Base-by-base conservation (phyloP, 2,797 vertebrate genomes). In the Enteromius viviparus region DNA sequence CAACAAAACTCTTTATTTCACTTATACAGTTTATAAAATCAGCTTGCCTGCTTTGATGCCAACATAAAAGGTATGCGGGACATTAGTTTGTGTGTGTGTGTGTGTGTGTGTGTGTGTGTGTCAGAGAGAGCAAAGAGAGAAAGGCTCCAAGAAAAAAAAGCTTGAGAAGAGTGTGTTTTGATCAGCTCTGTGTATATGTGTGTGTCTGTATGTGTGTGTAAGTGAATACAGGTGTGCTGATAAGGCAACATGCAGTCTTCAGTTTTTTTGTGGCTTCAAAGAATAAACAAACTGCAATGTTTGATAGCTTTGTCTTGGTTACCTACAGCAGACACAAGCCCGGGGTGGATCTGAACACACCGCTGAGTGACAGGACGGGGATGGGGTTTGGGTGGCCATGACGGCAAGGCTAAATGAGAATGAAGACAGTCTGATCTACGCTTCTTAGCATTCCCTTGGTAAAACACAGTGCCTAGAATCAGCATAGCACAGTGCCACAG, bases 161-260 rank as follows among this genome's bases (percentile, higher is more conserved):
- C 72, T 29, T 49, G 58, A 51, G 37, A 65, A 51, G 66, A 79
- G 65, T 58, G n/a, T 60, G 55, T 79, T 79, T 40, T 42, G 9
- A 79, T 79, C 77, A 53, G 10, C 11, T 78, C 15, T 42, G n/a
- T 47, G n/a, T 71, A 45, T 21, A 51, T 65, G 75, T 55, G 37
- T 78, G 78, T 82, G 81, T 45, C 42, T 81, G 82, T 65, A 47
- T 83, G 51, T 80, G 77, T 71, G 45, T 68, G 74, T 84, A 78
- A 72, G 84, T 85, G 90, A 85, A 87, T 87, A 89, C 89, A 82
- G 86, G 88, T 87, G 92, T 92, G 91, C 90, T 93, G 75, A 92
- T 94, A 94, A 95, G 93, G 94, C 94, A 94, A 95, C 94, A 95
- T 95, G 93, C 94, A 95, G 91, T 93, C 92, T 89, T 93, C 88